Base-by-base conservation (phyloP, 2,888 invertebrate genomes). In the Plutella xylostella region DNA sequence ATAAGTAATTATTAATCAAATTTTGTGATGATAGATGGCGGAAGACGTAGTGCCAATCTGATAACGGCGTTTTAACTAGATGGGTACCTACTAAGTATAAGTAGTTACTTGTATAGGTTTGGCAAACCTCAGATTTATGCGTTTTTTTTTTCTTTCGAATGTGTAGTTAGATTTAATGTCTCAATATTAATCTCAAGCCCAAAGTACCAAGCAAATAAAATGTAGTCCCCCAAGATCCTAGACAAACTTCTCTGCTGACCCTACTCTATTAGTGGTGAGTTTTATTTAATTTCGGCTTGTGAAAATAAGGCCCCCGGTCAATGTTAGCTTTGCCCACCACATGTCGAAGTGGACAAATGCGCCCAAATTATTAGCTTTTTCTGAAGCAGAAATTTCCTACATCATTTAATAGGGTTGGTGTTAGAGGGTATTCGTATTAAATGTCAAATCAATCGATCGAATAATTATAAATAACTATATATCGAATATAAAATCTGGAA, bases 211-310 rank as follows among this genome's bases (percentile, higher is more conserved):
- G n/a, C n/a, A n/a, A n/a, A n/a, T n/a, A 12, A 12, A 37, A 11
- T 9, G 28, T 3, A 37, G 1, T 18, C 37, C 12, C 20, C 19
- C 25, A 20, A 38, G 28, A 37, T 35, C 45, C 38, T 15, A 17
- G n/a, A 42, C 39, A 40, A 35, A 31, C 35, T 33, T 43, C 49
- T 56, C 46, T 52, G 46, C 55, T 43, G 47, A 61, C 70, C 68
- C 64, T 64, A 60, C 56, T 48, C 56, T 68, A 75, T 74, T 72
- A 74, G 66, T 58, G 56, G 70, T 55, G 72, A 70, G 74, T 74
- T 74, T 78, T 76, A 82, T 83, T 83, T 82, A 82, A 80, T 82
- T 80, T 72, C 61, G 74, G 52, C 68, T 63, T 71, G 66, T 66
- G 73, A 74, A 70, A 77, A 79, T 71, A 78, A 57, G 55, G 51